phyloP scores from a whole-genome alignment of 2,797 vertebrate species.

The Iguana delicatissima region DNA sequence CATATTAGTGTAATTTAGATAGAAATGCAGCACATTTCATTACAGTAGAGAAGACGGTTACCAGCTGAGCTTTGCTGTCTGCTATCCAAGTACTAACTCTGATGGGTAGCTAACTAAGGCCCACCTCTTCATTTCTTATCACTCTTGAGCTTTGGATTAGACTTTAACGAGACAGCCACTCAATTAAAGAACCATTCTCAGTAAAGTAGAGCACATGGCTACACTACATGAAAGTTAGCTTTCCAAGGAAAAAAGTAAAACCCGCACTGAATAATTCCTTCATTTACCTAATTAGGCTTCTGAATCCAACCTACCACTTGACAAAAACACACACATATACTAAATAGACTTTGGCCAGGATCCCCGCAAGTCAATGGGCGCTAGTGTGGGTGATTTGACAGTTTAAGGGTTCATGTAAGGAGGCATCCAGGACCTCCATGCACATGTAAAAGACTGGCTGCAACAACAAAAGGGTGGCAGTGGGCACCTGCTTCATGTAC shows the following conservation, averaged over 20 bases:
- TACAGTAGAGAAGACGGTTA: neutral
- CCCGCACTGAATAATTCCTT: neutral
- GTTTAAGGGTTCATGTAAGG: no score
- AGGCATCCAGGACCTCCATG: no score
- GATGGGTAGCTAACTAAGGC: neutral
- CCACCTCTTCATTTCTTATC: neutral
- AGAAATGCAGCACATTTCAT: neutral
- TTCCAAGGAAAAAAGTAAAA: neutral
- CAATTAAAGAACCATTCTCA: neutral
- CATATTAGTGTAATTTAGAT: neutral
- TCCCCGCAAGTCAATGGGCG: no score
- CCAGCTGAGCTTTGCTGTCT: neutral
- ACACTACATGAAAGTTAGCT: neutral
- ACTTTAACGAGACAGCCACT: neutral
- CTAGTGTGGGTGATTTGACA: no score
- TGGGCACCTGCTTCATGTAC: no score
- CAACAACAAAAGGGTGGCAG: no score
- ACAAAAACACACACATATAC: neutral
- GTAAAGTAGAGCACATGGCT: neutral
- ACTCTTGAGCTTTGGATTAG: neutral
- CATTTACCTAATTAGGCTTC: neutral
- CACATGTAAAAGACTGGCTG: no score
- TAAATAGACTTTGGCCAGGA: neutral
- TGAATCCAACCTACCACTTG: neutral
- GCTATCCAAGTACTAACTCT: neutral